Base-by-base conservation (phyloP, 2,113 vertebrate species). In the Nerophis lumbriciformis region DNA sequence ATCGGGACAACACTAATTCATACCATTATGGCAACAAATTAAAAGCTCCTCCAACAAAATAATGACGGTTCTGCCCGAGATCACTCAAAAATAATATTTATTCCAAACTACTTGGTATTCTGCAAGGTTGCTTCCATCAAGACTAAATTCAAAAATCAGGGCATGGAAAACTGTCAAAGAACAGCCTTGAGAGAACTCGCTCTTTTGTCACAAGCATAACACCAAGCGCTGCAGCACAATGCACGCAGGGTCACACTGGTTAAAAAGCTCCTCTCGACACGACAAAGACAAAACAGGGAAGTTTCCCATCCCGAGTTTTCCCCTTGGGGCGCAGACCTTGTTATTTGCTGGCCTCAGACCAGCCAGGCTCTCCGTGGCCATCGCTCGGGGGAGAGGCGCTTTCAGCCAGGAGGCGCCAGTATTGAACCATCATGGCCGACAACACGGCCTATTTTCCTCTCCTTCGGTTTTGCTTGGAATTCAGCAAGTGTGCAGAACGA, bases 381-480 rank as follows among this genome's bases (percentile, higher is more conserved):
- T 53, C 37, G 66, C 84, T 91, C 88, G 88, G 90, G 90, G 61
- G 78, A 76, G 5, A 10, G 6, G 59, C 5, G 47, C 59, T 49
- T n/a, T 61, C 59, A 61, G 67, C 71, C 77, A 35, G 0, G 72
- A 68, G 38, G 63, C 28, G 28, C 53, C 35, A 13, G 14, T 12
- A 57, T 72, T 68, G 19, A 69, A 67, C 82, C 73, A 87, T 51
- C 86, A 73, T 65, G 75, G 75, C 69, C 28, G 5, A 62, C 71
- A 79, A 73, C 82, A 47, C 42, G 76, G 78, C 48, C 81, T 76
- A 66, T 74, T 87, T 75, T 80, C 87, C 87, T 63, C 76, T 59
- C 44, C 68, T 59, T 80, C 83, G 77, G 62, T 90, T 91, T 82
- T 81, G 82, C 72, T 83, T 78, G 83, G 72, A 84, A 78, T 87